A percentile compares a stretch with the other conserved stretches of the same genome.
phyloP scores from a whole-genome alignment of 2,888 invertebrate species.

The Trypoxylon attenuatum region DNA sequence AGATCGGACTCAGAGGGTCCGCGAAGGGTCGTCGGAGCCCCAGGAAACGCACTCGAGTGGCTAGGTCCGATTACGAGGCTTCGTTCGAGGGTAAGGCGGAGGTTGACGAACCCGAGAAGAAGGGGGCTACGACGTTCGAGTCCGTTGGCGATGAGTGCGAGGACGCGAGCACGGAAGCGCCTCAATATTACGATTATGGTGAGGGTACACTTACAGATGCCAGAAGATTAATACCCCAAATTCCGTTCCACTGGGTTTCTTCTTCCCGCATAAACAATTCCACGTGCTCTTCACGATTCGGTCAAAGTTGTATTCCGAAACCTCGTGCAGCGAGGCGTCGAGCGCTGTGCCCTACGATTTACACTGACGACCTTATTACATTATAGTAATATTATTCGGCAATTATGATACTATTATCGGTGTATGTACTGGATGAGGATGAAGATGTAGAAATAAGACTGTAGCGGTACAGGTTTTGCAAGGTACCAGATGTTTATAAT shows the following conservation, averaged over 20 bases:
- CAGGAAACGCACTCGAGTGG: conserved; percentile 24
- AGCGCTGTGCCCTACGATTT: too few species aligned
- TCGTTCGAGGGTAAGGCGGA: conserved; percentile 26
- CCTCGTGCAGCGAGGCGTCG: too few species aligned
- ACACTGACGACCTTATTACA: too few species aligned
- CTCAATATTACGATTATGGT: conserved; percentile 62
- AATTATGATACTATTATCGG: too few species aligned
- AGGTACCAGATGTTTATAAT: too few species aligned
- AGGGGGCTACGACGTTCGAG: conserved; percentile 23
- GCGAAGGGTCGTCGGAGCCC: conserved; percentile 26
- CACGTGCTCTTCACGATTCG: too few species aligned
- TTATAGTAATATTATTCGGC: too few species aligned
- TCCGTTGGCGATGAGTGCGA: conserved; percentile 43
- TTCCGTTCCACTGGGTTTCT: conserved; percentile 1
- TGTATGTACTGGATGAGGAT: too few species aligned
- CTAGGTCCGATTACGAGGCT: conserved; percentile 29
- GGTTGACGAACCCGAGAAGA: conserved; percentile 22
- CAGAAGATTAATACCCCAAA: conserved; percentile 8
- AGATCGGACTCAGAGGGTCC: conserved; percentile 33
- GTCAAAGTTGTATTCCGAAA: too few species aligned
- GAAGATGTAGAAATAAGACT: too few species aligned
- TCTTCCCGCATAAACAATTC: background rate
- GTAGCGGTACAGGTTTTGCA: too few species aligned
- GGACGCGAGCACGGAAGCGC: conserved; percentile 46
- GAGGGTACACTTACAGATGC: conserved; percentile 44